Conservation (phyloP, 2,888 invertebrate genomes). For the Parapristionchus giblindavisi region DNA sequence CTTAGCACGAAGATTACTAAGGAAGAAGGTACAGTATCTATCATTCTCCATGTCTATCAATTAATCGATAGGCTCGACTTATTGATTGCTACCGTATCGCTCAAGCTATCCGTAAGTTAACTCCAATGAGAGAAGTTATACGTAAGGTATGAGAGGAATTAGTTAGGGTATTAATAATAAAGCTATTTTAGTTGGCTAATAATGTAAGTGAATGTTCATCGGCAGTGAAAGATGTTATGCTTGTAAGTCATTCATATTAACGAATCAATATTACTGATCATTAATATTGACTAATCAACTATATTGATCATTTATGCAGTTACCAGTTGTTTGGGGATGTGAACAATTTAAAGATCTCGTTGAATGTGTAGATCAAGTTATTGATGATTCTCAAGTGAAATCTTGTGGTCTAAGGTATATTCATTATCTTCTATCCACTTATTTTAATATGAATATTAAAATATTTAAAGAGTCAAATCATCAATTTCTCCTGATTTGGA, state of each 20-base stretch:
- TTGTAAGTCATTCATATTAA: neutral
- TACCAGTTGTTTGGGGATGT: slow-evolving; percentile 33
- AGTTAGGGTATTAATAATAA: neutral
- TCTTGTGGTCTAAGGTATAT: slow-evolving; percentile 13
- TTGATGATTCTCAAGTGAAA: slow-evolving; percentile 28
- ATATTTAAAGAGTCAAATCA: slow-evolving; percentile 11
- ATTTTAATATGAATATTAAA: neutral
- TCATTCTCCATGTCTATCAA: no score
- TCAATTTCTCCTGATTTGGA: slow-evolving; percentile 19
- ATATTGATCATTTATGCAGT: neutral
- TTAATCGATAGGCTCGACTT: slow-evolving; percentile 18
- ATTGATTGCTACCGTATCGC: slow-evolving; percentile 36
- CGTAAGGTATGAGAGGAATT: neutral
- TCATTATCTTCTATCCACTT: neutral
- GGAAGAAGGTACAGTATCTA: slow-evolving; percentile 20
- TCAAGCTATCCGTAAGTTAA: slow-evolving; percentile 5
- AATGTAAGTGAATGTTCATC: neutral
- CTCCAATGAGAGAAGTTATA: slow-evolving; percentile 9
- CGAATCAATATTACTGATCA: neutral
- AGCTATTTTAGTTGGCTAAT: neutral
- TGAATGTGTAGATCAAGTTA: slow-evolving; percentile 17
- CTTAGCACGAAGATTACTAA: slow-evolving; percentile 16
- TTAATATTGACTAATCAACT: neutral
- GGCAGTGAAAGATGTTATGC: slow-evolving; percentile 11
- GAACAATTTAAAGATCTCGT: slow-evolving; percentile 31